A percentile compares a stretch with the other conserved stretches of the same genome.
Evolutionary conservation across 2,888 invertebrate species (phyloP).

Genomic region (Adineta ricciae): DNA sequence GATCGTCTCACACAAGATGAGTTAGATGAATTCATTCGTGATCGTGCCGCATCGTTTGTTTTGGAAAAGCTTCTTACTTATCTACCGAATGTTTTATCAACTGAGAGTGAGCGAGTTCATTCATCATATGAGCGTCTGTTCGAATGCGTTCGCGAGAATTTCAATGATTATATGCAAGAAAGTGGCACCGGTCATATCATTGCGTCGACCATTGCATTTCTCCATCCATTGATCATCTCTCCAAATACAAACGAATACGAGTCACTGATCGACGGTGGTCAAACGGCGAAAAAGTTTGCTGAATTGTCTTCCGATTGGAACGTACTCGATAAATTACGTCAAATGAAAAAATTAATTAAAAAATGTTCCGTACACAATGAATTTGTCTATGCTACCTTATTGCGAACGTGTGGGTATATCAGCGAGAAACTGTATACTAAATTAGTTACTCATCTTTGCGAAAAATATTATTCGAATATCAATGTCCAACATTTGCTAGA

Average conservation of each 20-base stretch:
- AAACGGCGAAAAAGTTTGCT: not conserved
- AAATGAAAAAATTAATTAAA: not conserved
- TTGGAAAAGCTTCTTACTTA: not conserved
- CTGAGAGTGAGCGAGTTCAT: not conserved
- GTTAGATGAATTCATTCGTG: not conserved
- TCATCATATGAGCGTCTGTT: not conserved
- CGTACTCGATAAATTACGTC: not conserved
- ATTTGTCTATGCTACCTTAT: not conserved
- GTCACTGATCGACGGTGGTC: not conserved
- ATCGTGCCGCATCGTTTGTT: not conserved
- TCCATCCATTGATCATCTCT: not conserved
- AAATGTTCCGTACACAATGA: not conserved
- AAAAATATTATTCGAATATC: not conserved
- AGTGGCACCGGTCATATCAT: conserved; percentile 4
- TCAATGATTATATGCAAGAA: not conserved
- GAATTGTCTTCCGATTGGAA: not conserved
- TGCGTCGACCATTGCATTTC: not conserved
- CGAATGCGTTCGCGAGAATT: not conserved
- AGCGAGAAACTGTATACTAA: not conserved
- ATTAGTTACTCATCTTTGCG: not conserved
- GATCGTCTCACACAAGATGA: not conserved
- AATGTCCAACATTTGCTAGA: not conserved
- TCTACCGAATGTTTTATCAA: not conserved
- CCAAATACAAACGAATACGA: not conserved
- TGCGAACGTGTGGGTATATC: not conserved